A percentile compares a stretch with the other conserved stretches of the same genome.
Evolutionary conservation across 2,797 vertebrate species (phyloP).

Genomic region (Glyptemys insculpta): DNA sequence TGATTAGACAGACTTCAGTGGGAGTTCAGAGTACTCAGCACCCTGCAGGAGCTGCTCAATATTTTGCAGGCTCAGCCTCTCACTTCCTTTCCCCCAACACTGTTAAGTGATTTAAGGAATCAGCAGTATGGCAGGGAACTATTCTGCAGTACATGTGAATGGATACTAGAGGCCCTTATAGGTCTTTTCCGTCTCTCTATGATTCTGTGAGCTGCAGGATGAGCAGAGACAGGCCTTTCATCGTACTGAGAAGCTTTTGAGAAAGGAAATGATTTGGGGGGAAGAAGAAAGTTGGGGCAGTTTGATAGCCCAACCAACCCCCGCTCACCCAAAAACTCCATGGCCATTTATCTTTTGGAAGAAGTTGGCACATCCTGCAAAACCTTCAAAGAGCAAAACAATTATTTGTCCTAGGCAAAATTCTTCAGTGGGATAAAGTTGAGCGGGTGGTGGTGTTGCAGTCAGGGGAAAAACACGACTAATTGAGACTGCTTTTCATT

Average conservation of each 20-base stretch:
- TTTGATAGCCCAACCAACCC: neutral
- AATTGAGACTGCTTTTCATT: neutral
- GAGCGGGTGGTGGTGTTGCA: neutral
- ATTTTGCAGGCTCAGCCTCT: constrained; percentile 59
- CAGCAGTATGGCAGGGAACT: constrained; percentile 35
- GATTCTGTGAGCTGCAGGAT: constrained; percentile 29
- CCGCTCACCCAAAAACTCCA: neutral
- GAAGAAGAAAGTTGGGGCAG: neutral
- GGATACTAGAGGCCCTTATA: constrained; percentile 25
- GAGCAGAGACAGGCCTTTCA: neutral
- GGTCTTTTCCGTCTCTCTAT: constrained; percentile 29
- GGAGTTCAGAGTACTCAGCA: neutral
- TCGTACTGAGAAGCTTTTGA: neutral
- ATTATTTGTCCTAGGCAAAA: neutral
- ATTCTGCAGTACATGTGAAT: neutral
- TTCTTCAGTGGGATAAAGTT: constrained; percentile 12
- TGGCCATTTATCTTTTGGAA: accelerated
- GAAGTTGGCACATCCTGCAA: neutral
- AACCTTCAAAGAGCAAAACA: accelerated
- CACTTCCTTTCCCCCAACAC: constrained; percentile 40
- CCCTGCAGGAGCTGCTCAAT: constrained; percentile 22
- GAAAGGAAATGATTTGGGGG: neutral
- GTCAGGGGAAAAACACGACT: neutral
- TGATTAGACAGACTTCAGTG: neutral
- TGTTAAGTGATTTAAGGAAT: constrained; percentile 42